A percentile compares a stretch with the other conserved stretches of the same genome.
phyloP scores from a whole-genome alignment of 2,888 invertebrate genomes.

The Agrilus biguttatus region DNA sequence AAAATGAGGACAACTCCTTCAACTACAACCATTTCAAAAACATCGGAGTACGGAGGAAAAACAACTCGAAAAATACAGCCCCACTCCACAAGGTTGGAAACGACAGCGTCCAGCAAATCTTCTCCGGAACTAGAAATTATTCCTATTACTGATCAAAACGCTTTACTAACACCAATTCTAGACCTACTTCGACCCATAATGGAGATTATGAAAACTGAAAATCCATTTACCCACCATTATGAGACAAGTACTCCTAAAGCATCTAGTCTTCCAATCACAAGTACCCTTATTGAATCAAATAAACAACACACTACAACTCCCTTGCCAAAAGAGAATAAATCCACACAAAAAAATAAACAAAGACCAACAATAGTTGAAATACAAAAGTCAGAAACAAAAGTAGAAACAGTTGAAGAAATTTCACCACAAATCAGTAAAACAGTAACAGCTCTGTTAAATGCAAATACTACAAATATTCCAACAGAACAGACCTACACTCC shows the following conservation, averaged over 20 bases:
- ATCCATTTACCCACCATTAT: too few relatives aligned
- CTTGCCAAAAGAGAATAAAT: background rate
- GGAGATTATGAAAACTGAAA: too few relatives aligned
- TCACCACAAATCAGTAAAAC: conserved; percentile 1
- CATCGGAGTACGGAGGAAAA: background rate
- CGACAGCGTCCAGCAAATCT: background rate
- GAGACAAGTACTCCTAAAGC: too few relatives aligned
- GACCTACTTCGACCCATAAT: too few relatives aligned
- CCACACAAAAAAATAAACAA: background rate
- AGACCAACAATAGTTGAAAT: too few relatives aligned
- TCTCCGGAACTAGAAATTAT: too few relatives aligned
- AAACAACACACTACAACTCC: background rate
- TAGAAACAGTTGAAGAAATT: background rate
- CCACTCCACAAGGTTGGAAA: background rate
- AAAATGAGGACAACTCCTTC: background rate
- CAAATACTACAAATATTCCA: too few relatives aligned
- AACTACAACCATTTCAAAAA: background rate
- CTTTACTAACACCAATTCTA: too few relatives aligned
- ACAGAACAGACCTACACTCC: too few relatives aligned
- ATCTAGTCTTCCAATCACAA: too few relatives aligned
- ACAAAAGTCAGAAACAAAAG: too few relatives aligned
- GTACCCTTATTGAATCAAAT: background rate
- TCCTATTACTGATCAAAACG: too few relatives aligned
- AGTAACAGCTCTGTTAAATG: background rate
- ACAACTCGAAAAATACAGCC: background rate